phyloP scores from a whole-genome alignment of 2,888 invertebrate genomes.

The Pandemis cinnamomeana region DNA sequence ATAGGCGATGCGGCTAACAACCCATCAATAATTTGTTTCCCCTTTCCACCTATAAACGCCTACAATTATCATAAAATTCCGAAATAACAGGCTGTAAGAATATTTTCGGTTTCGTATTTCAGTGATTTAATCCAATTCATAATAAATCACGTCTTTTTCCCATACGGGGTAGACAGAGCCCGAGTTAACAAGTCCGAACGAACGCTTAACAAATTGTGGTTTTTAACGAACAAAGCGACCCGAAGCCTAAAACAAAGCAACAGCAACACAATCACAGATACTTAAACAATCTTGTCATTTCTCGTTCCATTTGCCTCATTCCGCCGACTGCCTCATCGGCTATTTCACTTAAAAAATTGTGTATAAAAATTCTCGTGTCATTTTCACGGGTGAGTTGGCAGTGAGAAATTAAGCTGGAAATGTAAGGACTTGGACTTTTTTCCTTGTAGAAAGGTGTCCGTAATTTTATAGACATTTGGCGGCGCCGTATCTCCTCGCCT shows the following conservation, averaged over 20 bases:
- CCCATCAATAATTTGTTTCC: no score
- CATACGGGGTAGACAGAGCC: no score
- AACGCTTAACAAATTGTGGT: no score
- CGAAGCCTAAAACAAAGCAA: not conserved
- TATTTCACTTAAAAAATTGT: constrained; percentile 3
- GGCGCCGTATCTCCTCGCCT: constrained; percentile 38
- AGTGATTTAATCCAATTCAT: no score
- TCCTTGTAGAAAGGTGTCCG: constrained; percentile 45
- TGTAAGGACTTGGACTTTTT: constrained; percentile 35
- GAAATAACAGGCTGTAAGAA: no score
- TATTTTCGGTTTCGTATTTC: no score
- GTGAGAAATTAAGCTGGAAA: constrained; percentile 43
- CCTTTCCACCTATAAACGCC: no score
- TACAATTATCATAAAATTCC: no score
- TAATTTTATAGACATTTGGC: constrained; percentile 48
- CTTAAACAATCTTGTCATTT: constrained; percentile 8
- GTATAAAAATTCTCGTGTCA: constrained; percentile 6
- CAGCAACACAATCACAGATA: not conserved
- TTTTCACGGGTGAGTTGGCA: constrained; percentile 33
- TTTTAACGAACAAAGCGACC: not conserved
- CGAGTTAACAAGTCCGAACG: no score
- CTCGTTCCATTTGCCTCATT: not conserved
- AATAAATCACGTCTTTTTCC: no score
- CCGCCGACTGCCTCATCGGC: not conserved
- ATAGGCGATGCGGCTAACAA: no score